A percentile compares a stretch with the other conserved stretches of the same genome.
Evolutionary conservation across 2,797 vertebrate genomes (phyloP).

Genomic region (Rhinophrynus dorsalis): DNA sequence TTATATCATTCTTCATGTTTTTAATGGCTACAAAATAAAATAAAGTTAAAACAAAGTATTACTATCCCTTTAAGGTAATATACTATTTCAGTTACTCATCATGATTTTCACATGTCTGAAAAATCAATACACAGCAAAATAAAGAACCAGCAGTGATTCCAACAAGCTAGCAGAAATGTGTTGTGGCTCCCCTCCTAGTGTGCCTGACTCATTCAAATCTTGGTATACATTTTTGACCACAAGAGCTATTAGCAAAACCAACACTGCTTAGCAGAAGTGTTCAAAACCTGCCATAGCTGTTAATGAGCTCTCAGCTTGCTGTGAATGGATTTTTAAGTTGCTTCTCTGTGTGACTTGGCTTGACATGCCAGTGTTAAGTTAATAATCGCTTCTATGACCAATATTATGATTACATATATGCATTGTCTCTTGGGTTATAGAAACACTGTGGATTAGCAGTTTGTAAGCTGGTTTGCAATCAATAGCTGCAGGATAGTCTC

Average conservation of each 20-base stretch:
- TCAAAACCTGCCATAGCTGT: background rate
- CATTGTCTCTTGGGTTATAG: too few species aligned
- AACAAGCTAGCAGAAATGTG: background rate
- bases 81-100: background rate
- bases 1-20: too few species aligned
- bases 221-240: background rate
- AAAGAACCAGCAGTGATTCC: background rate
- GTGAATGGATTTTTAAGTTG: background rate
- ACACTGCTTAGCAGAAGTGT: background rate
- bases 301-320: background rate
- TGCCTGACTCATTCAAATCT: background rate
- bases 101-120: background rate
- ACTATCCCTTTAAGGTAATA: background rate
- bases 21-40: too few species aligned
- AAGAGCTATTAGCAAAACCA: background rate
- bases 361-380: background rate
- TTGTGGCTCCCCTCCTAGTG: background rate
- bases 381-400: background rate
- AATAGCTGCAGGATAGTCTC: too few species aligned
- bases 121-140: background rate
- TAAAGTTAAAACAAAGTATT: too few species aligned
- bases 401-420: too few species aligned
- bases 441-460: too few species aligned
- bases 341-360: background rate
- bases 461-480: too few species aligned